Evolutionary conservation across 2,797 vertebrate species (phyloP), one percentile per base, ranked within the genome.

Genomic region (Pyrocephalus nanus): DNA sequence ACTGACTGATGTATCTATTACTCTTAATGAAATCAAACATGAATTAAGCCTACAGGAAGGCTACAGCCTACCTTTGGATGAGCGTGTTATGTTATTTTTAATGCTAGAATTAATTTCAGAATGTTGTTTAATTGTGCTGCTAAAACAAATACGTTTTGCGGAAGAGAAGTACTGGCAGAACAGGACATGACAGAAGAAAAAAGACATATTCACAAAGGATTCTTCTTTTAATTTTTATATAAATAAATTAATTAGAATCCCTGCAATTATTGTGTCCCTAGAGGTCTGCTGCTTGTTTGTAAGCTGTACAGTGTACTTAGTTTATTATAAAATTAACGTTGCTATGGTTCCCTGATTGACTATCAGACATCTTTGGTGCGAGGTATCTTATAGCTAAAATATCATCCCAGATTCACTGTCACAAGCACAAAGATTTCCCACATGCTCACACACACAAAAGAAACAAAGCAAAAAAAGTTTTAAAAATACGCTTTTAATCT

Each of bases 31-130:
- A 96, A 94, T 71, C 43, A 94, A 82, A 78, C 7, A 42, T 40
- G 26, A 74, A 79, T 94, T 94, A 91, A 92, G 62, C 95, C 48
- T 88, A 36, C 51, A 91, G 82, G 53, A 94, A 67, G 29, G 40
- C 67, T 95, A 36, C n/a, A 70, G 38, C 11, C 40, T 74, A 32
- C 62, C 58, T 95, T 94, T 91, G 82, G 77, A 88, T 45, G 82
- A 95, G 78, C 22, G 2, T 69, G 45, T 81, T 75, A 34, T 61
- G 18, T 91, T 95, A 88, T 96, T 97, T 95, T 90, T 85, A 96
- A 58, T 81, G 34, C 83, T 81, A 13, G 85, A 97, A 97, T 95
- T 91, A 67, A 90, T 95, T 95, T 93, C 70, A 69, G 42, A 27
- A 78, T 34, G 50, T 88, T 90, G 62, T 27, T 94, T 67, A 92